These are phyloP conservation scores for Nemoura dubitans DNA, from an alignment of 2,888 invertebrate genomes.

Conservation along the genomic window DNA sequence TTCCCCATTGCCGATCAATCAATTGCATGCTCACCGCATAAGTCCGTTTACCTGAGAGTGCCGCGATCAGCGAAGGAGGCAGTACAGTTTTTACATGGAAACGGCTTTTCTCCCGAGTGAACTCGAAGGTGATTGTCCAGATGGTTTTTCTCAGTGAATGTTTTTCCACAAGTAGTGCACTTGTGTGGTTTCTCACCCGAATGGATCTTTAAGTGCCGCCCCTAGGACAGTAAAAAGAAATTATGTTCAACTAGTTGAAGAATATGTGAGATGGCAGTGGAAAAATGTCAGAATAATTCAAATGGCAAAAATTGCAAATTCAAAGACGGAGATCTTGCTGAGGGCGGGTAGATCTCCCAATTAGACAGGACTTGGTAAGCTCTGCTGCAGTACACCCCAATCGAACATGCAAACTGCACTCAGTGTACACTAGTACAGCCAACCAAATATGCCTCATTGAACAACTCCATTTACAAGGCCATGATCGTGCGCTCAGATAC, in stretches of 20 bases:
- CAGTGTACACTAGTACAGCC: too few species aligned
- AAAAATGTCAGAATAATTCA: neutral
- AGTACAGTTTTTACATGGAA: conserved; percentile 62
- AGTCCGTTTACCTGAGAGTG: conserved; percentile 55
- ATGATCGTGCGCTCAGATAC: too few species aligned
- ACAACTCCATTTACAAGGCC: too few species aligned
- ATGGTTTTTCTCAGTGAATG: conserved; percentile 45
- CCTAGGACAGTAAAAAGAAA: neutral
- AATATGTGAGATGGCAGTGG: too few species aligned
- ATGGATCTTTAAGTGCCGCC: conserved; percentile 27
- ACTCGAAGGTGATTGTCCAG: conserved; percentile 46
- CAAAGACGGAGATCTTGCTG: too few species aligned
- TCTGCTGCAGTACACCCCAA: too few species aligned
- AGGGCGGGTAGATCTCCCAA: too few species aligned
- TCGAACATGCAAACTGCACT: too few species aligned
- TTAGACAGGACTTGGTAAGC: too few species aligned
- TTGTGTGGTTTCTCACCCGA: conserved; percentile 46
- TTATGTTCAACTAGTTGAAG: neutral
- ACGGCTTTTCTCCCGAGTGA: conserved; percentile 57
- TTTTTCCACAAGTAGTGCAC: conserved; percentile 43
- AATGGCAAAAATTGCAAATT: too few species aligned
- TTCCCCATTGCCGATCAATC: neutral
- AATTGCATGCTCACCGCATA: too few species aligned
- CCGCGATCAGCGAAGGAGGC: conserved; percentile 59
- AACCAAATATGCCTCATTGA: too few species aligned